Evolutionary conservation across 2,797 vertebrate species (phyloP).

Genomic region (Furcifer pardalis): DNA sequence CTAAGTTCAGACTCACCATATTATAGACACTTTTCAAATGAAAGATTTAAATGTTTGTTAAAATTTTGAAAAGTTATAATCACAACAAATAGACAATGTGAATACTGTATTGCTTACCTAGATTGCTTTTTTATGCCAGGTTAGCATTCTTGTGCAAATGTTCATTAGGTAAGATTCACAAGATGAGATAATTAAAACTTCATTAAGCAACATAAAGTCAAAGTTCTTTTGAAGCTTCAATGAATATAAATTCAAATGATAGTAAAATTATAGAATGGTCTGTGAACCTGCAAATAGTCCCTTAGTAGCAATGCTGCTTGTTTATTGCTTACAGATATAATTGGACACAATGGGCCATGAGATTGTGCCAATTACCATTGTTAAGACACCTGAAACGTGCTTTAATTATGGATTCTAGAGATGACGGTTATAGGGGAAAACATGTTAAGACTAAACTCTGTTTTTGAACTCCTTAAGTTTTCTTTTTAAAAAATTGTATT

Average conservation of each 20-base stretch:
- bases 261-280: neutral
- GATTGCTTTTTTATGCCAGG: neutral
- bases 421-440: neutral
- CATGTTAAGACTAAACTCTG: neutral
- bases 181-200: neutral
- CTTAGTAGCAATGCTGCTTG: constrained; percentile 14
- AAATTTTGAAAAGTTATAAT: neutral
- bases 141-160: neutral
- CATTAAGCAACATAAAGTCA: neutral
- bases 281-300: neutral
- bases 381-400: constrained; percentile 10
- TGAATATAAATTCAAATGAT: neutral
- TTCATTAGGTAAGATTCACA: neutral
- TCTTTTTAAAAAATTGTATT: too few species aligned
- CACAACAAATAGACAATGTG: neutral
- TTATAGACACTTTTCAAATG: neutral
- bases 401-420: fast-evolving
- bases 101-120: neutral
- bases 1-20: neutral
- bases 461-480: neutral
- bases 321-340: constrained; percentile 15
- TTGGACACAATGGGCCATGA: neutral
- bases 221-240: neutral
- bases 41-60: neutral
- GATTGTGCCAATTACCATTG: neutral